Evolutionary conservation across 2,888 invertebrate genomes (phyloP), one percentile per base, ranked within the genome.

Genomic region (Dromius quadrimaculatus): DNA sequence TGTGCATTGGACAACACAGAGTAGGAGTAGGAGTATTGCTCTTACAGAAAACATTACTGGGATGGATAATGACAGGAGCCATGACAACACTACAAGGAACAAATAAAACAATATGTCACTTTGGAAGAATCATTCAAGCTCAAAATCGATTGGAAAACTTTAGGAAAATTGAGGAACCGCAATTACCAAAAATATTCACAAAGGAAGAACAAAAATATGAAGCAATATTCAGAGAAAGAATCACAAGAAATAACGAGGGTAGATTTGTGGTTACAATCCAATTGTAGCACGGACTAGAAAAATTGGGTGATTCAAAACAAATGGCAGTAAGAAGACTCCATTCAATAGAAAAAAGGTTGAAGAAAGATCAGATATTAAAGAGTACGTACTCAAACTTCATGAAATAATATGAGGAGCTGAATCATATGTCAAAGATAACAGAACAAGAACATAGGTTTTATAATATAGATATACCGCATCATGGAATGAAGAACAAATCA

Each of bases 1-100:
- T 64, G 2, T 62, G 43, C 11, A 62, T 62, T 23, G 62, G 62
- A 62, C 41, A 62, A 43, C 62, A 62, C 13, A 23, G 22, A 19
- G 8, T 36, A 3, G 34, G 8, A 61, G 20, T 38, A 19, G 61
- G 41, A 2, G 19, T 13, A 19, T 19, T 45, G 2, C 45, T 45
- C n/a, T 8, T 45, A 11, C 28, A 45, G 20, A 63, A 63, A 43
- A 63, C 63, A 43, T 8, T 13, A 15, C 15, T 63, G 3, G 63
- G 63, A 11, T 63, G 43, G 63, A 11, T 63, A 13, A 13, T 63
- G 45, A 45, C 45, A 45, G 43, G 63, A 28, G n/a, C 19, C 8
- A 8, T 8, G 1, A 20, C 20, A 45, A n/a, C 15, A 15, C 3
- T 11, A 15, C 57, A 28, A 15, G 13, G 17, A 6, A 32, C 57